Conservation (phyloP, 2,113 vertebrate genomes). For the Malurus elegans region DNA sequence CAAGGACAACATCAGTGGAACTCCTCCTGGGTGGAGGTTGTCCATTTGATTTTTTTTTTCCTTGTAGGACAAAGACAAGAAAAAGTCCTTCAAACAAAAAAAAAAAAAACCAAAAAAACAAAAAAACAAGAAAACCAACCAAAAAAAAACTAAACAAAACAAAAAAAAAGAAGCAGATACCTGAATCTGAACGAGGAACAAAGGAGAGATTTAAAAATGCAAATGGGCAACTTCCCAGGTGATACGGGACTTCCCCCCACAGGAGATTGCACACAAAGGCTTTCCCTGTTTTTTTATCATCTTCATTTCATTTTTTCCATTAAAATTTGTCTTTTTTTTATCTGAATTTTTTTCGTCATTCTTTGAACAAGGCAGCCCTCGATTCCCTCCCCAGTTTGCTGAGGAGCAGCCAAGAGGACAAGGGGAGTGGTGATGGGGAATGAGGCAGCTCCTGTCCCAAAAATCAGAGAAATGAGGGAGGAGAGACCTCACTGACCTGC, state of each 20-base stretch:
- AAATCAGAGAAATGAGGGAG: neutral
- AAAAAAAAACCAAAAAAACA: accelerated
- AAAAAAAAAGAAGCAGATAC: neutral
- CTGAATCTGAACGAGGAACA: neutral
- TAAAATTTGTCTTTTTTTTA: neutral
- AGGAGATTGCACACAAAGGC: neutral
- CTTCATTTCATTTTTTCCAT: neutral
- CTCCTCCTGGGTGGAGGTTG: neutral
- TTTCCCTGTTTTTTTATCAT: accelerated
- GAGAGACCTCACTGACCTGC: neutral
- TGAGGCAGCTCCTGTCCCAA: neutral
- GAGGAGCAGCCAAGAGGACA: neutral
- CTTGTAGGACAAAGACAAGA: neutral
- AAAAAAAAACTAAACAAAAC: neutral
- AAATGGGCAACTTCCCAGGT: neutral
- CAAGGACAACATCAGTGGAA: neutral
- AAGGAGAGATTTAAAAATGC: neutral
- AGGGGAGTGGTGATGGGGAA: accelerated
- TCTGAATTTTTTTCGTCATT: neutral
- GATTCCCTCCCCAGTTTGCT: neutral
- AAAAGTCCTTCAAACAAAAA: neutral
- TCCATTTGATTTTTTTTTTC: neutral
- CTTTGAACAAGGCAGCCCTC: neutral
- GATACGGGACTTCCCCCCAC: neutral
- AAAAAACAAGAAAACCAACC: neutral